Base-by-base conservation (phyloP, 1,140 invertebrate genomes). In the Drosophila bocqueti region DNA sequence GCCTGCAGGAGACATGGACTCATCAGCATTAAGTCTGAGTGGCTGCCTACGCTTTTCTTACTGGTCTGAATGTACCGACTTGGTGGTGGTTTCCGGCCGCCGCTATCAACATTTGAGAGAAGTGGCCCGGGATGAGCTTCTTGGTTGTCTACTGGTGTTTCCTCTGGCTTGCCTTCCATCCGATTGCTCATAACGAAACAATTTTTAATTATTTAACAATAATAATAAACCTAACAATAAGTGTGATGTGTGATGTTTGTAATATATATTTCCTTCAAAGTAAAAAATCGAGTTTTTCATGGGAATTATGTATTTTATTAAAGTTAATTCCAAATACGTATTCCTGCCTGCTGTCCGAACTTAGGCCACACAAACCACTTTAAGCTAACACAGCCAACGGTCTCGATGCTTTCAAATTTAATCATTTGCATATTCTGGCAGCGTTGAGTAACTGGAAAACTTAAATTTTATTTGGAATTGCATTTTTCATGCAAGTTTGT, bases 401-500 rank as follows among this genome's bases (percentile, higher is more conserved):
- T 31, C 16, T 15, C 10, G 24, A 47, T 29, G 54, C 31, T 62
- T 64, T 43, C 15, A 42, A 76, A 67, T 66, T 76, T 76, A 59
- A 76, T 76, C 40, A 82, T 83, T 87, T 83, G 66, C 83, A 73
- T 63, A 76, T 62, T 54, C 50, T 29, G 15, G 31, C 29, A 31
- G 24, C 36, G 63, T 64, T 58, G 63, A 69, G 72, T 76, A 78
- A 57, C 52, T 64, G 42, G 40, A 77, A 77, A 87, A 75, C 79
- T 89, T 74, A 38, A 75, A 72, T 78, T 87, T 87, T 89, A 75
- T 87, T 78, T 69, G 62, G 59, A 83, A 83, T 81, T 89, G 77
- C 84, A 80, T 78, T 83, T 81, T 78, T 47, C 46, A 61, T 71
- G 66, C 61, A 74, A 87, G 75, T 80, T 89, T 40, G 55, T 38